Evolutionary conservation across 2,888 invertebrate species (phyloP).

Genomic region (Phyllotreta cruciferae): DNA sequence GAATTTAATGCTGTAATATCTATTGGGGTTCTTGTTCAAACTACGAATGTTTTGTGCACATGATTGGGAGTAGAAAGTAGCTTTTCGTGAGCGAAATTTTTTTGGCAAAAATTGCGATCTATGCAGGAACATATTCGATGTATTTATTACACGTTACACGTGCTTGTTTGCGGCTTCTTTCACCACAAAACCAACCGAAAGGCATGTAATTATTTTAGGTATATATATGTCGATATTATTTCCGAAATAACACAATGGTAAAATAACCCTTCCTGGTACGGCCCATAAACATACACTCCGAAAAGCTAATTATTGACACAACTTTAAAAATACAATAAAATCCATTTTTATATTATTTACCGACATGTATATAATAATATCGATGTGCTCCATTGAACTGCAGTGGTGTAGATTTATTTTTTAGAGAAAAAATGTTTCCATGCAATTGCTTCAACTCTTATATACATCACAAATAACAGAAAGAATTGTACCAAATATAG

Average conservation of each 20-base stretch:
- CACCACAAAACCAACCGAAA: conserved; percentile 15
- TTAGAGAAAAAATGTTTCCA: no score
- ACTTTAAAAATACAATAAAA: conserved; percentile 42
- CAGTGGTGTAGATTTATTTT: conserved; percentile 7
- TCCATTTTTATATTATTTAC: conserved; percentile 31
- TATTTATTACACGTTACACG: conserved; percentile 19
- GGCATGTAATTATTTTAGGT: conserved; percentile 41
- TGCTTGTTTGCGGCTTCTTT: conserved; percentile 25
- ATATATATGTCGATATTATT: conserved; percentile 41
- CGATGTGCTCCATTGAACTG: conserved; percentile 19
- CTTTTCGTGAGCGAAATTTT: no score
- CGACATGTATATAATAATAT: conserved; percentile 27
- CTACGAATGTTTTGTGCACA: no score
- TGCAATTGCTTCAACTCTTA: not conserved
- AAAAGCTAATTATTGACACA: conserved; percentile 45
- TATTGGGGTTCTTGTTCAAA: no score
- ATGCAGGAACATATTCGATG: conserved; percentile 7
- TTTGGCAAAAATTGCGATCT: no score
- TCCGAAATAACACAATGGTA: conserved; percentile 34
- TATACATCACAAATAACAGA: no score
- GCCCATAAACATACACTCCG: conserved; percentile 41
- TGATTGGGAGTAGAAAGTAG: no score
- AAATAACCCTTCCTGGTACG: conserved; percentile 34
- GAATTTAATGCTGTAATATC: no score
- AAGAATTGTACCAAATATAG: no score